Conservation (phyloP, 2,797 vertebrate genomes). For the Morelia viridis region DNA sequence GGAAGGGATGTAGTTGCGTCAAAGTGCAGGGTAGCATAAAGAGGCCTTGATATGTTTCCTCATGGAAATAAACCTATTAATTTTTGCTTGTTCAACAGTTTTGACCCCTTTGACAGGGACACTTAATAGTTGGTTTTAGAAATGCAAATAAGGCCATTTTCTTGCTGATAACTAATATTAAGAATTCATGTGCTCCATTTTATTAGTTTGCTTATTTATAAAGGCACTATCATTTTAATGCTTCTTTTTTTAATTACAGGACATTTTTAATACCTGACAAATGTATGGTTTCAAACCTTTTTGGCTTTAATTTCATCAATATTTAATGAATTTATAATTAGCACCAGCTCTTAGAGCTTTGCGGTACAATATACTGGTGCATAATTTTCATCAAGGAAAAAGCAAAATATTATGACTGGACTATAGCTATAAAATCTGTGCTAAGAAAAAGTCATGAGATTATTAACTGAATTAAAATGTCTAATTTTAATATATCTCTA, state of each 20-base stretch:
- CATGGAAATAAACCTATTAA: not conserved
- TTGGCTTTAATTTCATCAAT: conserved; percentile 65
- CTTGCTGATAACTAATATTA: conserved; percentile 27
- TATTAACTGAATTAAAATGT: conserved; percentile 53
- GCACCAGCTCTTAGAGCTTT: conserved; percentile 46
- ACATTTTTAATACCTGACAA: conserved; percentile 46
- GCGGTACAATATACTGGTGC: conserved; percentile 39
- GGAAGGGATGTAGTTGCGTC: not conserved
- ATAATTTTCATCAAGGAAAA: conserved; percentile 63
- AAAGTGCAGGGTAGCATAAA: not conserved
- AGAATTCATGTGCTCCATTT: conserved; percentile 34
- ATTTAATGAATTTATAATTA: conserved; percentile 68
- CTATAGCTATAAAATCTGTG: conserved; percentile 46
- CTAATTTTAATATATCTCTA: conserved; percentile 57
- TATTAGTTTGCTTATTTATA: conserved; percentile 51
- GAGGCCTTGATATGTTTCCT: not conserved
- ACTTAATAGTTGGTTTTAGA: conserved; percentile 17
- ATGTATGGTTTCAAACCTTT: conserved; percentile 47
- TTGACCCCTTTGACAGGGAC: not conserved
- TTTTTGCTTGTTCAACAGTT: not conserved
- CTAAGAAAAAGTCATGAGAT: conserved; percentile 46
- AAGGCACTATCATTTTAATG: conserved; percentile 25
- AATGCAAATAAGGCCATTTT: conserved; percentile 33
- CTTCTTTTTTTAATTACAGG: conserved; percentile 36
- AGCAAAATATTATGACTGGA: conserved; percentile 45